Percentiles rank a stretch among this genome's conserved stretches.
These are phyloP conservation scores for Plectropomus leopardus DNA, from an alignment of 2,113 vertebrate genomes.

Conservation along the genomic window DNA sequence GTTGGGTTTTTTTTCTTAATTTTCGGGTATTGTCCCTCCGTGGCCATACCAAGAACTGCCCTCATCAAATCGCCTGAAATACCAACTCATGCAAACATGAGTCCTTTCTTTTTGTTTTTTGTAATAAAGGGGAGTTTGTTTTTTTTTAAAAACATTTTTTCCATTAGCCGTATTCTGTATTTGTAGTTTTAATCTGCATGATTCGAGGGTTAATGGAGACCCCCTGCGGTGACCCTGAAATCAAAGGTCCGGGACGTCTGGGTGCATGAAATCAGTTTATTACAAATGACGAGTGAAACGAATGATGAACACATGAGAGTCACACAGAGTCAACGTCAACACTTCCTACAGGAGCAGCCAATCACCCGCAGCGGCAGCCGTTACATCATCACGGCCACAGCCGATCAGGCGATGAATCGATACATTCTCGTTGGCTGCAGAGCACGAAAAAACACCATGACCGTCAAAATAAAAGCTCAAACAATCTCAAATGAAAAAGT, in stretches of 20 bases:
- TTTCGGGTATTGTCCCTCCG: too few species aligned
- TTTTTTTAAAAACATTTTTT: too few species aligned
- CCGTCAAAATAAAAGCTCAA: neutral
- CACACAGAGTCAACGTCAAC: neutral
- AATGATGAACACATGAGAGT: slow-evolving; percentile 42
- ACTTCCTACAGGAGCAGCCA: slow-evolving; percentile 8
- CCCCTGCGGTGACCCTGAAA: too few species aligned
- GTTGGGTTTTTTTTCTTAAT: too few species aligned
- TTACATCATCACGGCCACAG: slow-evolving; percentile 60
- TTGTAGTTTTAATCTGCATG: too few species aligned
- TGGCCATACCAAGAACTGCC: too few species aligned
- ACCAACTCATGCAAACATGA: too few species aligned
- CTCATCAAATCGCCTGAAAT: too few species aligned
- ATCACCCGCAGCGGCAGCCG: slow-evolving; percentile 55
- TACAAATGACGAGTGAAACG: slow-evolving; percentile 76
- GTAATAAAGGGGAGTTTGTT: too few species aligned
- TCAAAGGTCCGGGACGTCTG: neutral
- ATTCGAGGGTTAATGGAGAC: too few species aligned
- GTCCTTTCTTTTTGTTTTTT: too few species aligned
- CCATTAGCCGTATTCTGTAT: too few species aligned
- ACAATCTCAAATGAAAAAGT: slow-evolving; percentile 60
- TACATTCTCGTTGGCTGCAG: slow-evolving; percentile 68
- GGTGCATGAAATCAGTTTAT: slow-evolving; percentile 77
- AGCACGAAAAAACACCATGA: slow-evolving; percentile 20
- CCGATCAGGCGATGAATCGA: slow-evolving; percentile 55